Base-by-base conservation (phyloP, 2,888 invertebrate genomes). In the Yponomeuta cagnagella region DNA sequence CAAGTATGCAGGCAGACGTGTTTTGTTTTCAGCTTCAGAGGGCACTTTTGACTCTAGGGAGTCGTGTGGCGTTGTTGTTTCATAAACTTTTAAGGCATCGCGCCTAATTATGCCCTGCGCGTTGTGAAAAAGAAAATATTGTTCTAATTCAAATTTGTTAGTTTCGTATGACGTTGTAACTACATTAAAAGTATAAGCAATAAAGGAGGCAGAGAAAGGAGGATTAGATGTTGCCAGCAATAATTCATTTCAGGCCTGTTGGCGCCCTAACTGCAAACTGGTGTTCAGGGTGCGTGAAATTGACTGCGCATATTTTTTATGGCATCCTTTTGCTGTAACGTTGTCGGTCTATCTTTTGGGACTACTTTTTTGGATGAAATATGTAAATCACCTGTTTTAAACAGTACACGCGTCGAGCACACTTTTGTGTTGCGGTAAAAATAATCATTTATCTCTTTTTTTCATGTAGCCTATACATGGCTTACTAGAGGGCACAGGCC, bases 251-350 rank as follows among this genome's bases (percentile, higher is more conserved):
- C 80, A 74, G 77, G 79, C 79, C 81, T 83, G 84, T 85, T 82
- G 80, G 79, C 82, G 79, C 78, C 79, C 71, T 72, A 37, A 64
- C 72, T 77, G 77, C 76, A 80, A 77, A 76, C 77, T 78, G 77
- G 81, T 76, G 84, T 75, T 79, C 83, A 77, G 78, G 70, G 75
- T 73, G 83, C 88, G 86, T 90, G 88, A 90, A 90, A 91, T 90
- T 90, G 84, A 81, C 76, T 82, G 82, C 82, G 83, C 82, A 86
- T 85, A 86, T 86, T 87, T 88, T 87, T 70, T 70, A 58, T 82
- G 82, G 86, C 86, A 82, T 79, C 81, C 82, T 79, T 79, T 77
- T 77, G 76, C 79, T 75, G 81, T 79, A 76, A 75, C 70, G 72
- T 77, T 75, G 79, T 75, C 78, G 79, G 78, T 79, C 78, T 76